A percentile compares a stretch with the other conserved stretches of the same genome.
These are phyloP conservation scores for Leptogaster cylindrica DNA, from an alignment of 2,888 invertebrate species.

Conservation along the genomic window DNA sequence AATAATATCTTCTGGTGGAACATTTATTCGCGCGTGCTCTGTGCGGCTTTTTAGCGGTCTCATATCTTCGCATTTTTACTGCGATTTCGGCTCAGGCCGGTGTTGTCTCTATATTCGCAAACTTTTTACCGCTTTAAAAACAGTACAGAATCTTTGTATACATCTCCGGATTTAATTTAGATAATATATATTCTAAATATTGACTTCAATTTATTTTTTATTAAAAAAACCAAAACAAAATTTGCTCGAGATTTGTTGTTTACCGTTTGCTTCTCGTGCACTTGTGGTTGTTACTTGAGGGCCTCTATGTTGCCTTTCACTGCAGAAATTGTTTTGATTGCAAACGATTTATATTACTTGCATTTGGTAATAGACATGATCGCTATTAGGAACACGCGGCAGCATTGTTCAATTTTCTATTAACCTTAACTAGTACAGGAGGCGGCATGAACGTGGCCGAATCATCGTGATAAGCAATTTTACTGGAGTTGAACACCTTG, in stretches of 20 bases:
- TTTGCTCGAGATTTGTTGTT: slow-evolving; percentile 5
- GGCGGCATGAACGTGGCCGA: too few species aligned
- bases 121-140: too few species aligned
- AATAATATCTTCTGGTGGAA: neutral
- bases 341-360: slow-evolving; percentile 4
- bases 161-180: slow-evolving; percentile 29
- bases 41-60: neutral
- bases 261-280: neutral
- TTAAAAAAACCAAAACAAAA: too few species aligned
- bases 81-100: too few species aligned
- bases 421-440: too few species aligned
- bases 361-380: too few species aligned
- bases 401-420: too few species aligned
- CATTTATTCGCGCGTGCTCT: neutral
- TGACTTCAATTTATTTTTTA: slow-evolving; percentile 23
- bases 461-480: too few species aligned
- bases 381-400: too few species aligned
- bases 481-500: too few species aligned
- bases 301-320: neutral
- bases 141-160: too few species aligned
- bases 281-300: neutral
- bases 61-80: slow-evolving; percentile 6
- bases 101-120: too few species aligned
- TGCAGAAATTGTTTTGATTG: slow-evolving; percentile 15
- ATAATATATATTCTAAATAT: slow-evolving; percentile 15